Evolutionary conservation across 2,113 vertebrate species (phyloP).

Genomic region (Spermophilus dauricus): DNA sequence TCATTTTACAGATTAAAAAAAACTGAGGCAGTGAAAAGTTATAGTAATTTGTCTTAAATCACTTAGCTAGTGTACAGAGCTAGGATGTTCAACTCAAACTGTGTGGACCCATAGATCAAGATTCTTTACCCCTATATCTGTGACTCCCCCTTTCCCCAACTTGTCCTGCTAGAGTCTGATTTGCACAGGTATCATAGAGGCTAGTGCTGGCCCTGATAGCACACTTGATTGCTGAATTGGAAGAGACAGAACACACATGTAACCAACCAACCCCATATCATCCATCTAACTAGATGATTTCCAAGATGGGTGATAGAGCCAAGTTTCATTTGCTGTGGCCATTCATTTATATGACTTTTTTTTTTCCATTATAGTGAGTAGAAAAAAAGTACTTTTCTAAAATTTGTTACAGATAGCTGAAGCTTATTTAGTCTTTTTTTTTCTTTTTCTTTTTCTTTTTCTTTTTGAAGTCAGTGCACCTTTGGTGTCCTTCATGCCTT

Average conservation of each 20-base stretch:
- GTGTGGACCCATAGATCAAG: not conserved
- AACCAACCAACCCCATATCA: not conserved
- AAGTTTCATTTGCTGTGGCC: constrained; percentile 13
- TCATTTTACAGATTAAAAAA: not conserved
- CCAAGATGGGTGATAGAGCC: not conserved
- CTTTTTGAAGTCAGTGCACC: not conserved
- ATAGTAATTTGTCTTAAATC: not conserved
- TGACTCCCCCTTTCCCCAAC: not conserved
- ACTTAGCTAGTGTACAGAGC: not conserved
- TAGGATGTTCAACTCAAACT: not conserved
- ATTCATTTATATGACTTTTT: not conserved
- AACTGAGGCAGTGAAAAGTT: not conserved
- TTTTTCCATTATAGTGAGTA: not conserved
- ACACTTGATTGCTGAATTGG: not conserved
- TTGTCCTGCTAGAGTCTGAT: not conserved
- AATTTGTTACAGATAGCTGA: not conserved
- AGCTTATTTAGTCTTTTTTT: not conserved
- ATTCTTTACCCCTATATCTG: not conserved
- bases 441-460: not conserved
- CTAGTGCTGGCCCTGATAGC: not conserved
- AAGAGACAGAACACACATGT: not conserved
- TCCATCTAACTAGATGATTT: not conserved
- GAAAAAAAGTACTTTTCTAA: not conserved
- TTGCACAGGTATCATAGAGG: not conserved
- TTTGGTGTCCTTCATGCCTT: not conserved